phyloP scores from a whole-genome alignment of 2,113 vertebrate species.

The Rhodinocichla rosea region DNA sequence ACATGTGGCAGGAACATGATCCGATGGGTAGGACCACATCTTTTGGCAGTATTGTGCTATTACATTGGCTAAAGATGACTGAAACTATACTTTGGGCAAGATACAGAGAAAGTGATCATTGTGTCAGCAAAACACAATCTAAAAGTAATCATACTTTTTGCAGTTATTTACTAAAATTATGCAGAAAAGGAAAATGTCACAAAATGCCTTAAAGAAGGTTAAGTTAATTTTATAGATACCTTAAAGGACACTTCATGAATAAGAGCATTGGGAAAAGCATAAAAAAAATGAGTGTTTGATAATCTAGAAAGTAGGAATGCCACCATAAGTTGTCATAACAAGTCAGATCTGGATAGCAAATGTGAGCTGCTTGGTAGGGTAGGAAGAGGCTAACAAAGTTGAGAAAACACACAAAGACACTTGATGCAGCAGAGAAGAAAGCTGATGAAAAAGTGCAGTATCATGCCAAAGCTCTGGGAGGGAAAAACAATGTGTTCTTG shows the following conservation, averaged over 20 bases:
- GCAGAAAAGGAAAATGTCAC: background rate
- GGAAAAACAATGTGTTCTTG: background rate
- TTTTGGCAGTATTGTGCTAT: background rate
- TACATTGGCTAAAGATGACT: constrained; percentile 52
- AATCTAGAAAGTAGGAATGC: background rate
- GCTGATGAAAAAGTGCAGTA: background rate
- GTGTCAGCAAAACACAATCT: background rate
- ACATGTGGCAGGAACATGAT: background rate
- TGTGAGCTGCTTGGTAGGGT: background rate
- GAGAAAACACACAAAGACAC: background rate
- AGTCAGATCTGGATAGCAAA: background rate
- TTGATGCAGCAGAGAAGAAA: background rate
- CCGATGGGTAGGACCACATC: background rate
- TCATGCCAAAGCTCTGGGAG: background rate
- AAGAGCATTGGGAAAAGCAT: background rate
- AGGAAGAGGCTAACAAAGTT: background rate
- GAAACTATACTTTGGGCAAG: constrained; percentile 22
- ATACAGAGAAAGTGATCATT: background rate
- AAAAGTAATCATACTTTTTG: background rate
- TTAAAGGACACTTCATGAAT: background rate
- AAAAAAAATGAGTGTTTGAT: background rate
- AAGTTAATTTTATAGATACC: background rate
- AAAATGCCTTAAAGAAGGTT: background rate
- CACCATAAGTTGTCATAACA: background rate
- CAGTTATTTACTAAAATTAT: background rate